Evolutionary conservation across 2,797 vertebrate genomes (phyloP).

Genomic region (Sebastiscus tertius): DNA sequence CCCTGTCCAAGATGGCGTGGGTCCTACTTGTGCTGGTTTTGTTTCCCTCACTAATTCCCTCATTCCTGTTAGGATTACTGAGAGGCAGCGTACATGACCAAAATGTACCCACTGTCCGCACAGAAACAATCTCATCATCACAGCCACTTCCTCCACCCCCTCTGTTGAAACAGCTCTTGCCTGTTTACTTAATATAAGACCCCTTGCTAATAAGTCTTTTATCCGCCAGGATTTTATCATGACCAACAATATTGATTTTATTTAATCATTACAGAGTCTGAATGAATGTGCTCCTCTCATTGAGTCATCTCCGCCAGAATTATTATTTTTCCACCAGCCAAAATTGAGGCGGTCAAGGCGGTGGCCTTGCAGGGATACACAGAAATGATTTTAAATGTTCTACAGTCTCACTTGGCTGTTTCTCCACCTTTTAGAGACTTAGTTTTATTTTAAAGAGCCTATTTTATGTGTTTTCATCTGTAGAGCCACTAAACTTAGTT

Average conservation of each 20-base stretch:
- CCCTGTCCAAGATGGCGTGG: not conserved
- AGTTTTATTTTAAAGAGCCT: not conserved
- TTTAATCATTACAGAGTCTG: not conserved
- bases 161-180: not conserved
- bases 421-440: not conserved
- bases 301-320: not conserved
- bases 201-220: not conserved
- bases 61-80: not conserved
- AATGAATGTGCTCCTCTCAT: not conserved
- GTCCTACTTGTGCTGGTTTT: not conserved
- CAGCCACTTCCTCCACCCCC: not conserved
- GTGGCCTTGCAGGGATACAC: not conserved
- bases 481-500: not conserved
- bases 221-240: not conserved
- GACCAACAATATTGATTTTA: not conserved
- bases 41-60: not conserved
- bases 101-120: not conserved
- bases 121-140: not conserved
- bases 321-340: not conserved
- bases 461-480: not conserved
- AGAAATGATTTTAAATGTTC: not conserved
- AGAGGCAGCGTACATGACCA: not conserved
- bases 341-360: not conserved
- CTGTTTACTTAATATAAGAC: slow-evolving; percentile 4
- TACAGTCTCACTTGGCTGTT: not conserved